Evolutionary conservation across 2,888 invertebrate genomes (phyloP).

Genomic region (Ptychoptera albimana): DNA sequence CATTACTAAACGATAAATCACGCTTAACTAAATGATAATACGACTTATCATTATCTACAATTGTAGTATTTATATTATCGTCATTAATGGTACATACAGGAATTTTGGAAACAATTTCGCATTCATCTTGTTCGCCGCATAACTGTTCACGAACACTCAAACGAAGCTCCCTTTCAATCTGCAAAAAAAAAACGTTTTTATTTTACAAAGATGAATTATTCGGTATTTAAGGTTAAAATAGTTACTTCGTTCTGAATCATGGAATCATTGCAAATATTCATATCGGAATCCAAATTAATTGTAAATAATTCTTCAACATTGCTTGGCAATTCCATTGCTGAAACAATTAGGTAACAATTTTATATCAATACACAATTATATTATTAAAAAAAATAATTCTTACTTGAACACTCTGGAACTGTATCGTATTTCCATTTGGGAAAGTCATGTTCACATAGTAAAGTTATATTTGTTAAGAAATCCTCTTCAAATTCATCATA

Average conservation of each 20-base stretch:
- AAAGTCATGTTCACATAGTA: conserved; percentile 24
- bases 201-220: neutral
- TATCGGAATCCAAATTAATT: conserved; percentile 27
- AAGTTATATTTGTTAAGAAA: conserved; percentile 20
- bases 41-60: conserved; percentile 7
- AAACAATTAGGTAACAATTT: conserved; percentile 4
- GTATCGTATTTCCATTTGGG: conserved; percentile 26
- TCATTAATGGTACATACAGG: conserved; percentile 11
- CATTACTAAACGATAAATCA: conserved; percentile 5
- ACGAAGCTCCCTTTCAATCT: conserved; percentile 9
- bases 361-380: neutral
- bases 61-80: conserved; percentile 5
- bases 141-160: conserved; percentile 10
- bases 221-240: too few species aligned
- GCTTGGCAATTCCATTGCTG: conserved; percentile 34
- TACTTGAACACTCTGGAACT: conserved; percentile 41
- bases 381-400: neutral
- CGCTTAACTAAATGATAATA: conserved; percentile 13
- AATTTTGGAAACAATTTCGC: conserved; percentile 14
- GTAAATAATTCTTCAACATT: conserved; percentile 33
- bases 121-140: conserved; percentile 13
- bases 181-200: neutral
- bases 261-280: conserved; percentile 28
- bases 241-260: conserved; percentile 7
- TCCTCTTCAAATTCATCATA: conserved; percentile 16